Base-by-base conservation (phyloP, 1,140 invertebrate genomes). In the Condylostylus longicornis region DNA sequence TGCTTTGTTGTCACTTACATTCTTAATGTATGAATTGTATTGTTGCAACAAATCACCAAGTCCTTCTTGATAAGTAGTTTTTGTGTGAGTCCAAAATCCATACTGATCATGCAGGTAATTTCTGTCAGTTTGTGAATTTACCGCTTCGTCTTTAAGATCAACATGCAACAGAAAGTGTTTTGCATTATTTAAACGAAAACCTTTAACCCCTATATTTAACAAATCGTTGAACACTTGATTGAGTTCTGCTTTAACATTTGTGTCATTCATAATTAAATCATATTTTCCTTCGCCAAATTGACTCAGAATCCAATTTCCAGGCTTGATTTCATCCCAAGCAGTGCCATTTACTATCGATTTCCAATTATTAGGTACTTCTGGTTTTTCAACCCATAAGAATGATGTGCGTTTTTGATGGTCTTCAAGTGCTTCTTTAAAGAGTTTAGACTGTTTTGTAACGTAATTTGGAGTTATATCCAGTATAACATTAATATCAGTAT, bases 331-430 rank as follows among this genome's bases (percentile, higher is more conserved):
- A 37, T 58, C 61, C 80, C 79, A 84, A 7, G 75, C 75, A 2
- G 67, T 67, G 10, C 53, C 61, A 28, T 66, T 68, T 42, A 42
- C 43, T 14, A 58, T 41, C 32, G 55, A 62, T 58, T 81, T 74
- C 82, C 81, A 86, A 51, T 81, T 79, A 48, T 79, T 85, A n/a
- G 77, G 80, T 22, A 39, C 43, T 18, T 1, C 19, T 1, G 45
- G 53, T 0, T 32, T 43, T 10, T 48, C 38, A 13, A 44, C 35
- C 50, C 49, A 58, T 2, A 58, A 44, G 25, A 61, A 52, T 1
- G 58, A 54, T 6, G 43, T 37, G 5, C 53, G 59, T 19, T 52
- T 61, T 4, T 54, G 49, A 18, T 53, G 51, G 41, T 52, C 40
- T n/a, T 42, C 34, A 21, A 48, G 13, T 1, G 58, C 58, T 15